Conservation (phyloP, 2,797 vertebrate species). For the Myripristis murdjan region DNA sequence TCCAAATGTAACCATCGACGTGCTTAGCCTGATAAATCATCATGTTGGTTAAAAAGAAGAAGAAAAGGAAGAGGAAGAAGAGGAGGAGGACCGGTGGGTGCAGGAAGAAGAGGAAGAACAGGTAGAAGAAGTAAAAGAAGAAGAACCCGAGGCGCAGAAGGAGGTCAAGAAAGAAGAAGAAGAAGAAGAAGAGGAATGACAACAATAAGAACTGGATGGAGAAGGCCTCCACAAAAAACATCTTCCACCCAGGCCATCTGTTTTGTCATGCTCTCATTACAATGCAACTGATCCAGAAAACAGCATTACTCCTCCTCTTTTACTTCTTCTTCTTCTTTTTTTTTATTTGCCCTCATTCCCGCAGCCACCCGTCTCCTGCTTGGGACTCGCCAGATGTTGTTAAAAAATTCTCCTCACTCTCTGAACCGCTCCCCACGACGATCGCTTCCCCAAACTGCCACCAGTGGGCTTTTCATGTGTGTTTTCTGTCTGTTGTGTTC, state of each 20-base stretch:
- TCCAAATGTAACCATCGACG: too few relatives aligned
- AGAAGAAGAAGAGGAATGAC: not conserved
- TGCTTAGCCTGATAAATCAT: too few relatives aligned
- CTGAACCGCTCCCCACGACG: not conserved
- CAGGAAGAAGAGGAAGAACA: too few relatives aligned
- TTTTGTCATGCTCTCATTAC: not conserved
- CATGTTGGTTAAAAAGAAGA: too few relatives aligned
- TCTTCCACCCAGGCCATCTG: not conserved
- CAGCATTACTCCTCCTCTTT: not conserved
- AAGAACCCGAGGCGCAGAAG: too few relatives aligned
- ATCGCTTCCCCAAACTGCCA: not conserved
- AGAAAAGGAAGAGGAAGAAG: too few relatives aligned
- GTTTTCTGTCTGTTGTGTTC: not conserved
- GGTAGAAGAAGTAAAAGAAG: not conserved
- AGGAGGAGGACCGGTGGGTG: too few relatives aligned
- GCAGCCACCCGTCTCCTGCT: not conserved
- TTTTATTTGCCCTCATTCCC: not conserved
- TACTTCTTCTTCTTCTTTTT: too few relatives aligned
- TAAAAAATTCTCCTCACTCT: not conserved
- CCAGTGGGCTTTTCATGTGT: constrained; percentile 1
- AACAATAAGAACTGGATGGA: not conserved
- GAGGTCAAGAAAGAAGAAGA: too few relatives aligned
- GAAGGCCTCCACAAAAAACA: not conserved
- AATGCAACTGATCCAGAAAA: not conserved
- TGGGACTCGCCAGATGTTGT: not conserved